Evolutionary conservation across 2,113 vertebrate species (phyloP).

Genomic region (Etheostoma spectabile): DNA sequence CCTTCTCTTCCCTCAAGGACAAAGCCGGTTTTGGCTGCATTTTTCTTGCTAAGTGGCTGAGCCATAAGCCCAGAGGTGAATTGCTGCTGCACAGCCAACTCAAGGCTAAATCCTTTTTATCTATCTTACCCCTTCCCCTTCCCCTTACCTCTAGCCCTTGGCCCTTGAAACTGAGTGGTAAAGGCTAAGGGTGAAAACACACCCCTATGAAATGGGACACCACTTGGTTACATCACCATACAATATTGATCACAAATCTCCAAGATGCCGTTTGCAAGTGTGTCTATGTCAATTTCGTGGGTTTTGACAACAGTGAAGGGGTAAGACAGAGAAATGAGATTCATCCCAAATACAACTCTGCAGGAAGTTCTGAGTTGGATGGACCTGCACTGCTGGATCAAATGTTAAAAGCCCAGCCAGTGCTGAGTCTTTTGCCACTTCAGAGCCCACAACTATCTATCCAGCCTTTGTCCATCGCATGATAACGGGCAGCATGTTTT

Average conservation of each 20-base stretch:
- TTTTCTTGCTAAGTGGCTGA: conserved; percentile 55
- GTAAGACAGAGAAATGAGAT: too few species aligned
- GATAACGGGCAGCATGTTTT: conserved; percentile 28
- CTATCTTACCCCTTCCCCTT: too few species aligned
- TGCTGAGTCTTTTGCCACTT: conserved; percentile 42
- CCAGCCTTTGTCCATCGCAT: conserved; percentile 39
- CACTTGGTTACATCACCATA: too few species aligned
- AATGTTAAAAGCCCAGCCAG: conserved; percentile 53
- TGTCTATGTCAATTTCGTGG: too few species aligned
- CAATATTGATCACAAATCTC: too few species aligned
- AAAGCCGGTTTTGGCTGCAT: conserved; percentile 55
- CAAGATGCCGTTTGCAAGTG: too few species aligned
- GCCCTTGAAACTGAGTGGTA: too few species aligned
- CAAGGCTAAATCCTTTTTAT: neutral
- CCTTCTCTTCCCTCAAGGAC: conserved; percentile 57
- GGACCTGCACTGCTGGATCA: conserved; percentile 42
- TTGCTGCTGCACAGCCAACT: conserved; percentile 68
- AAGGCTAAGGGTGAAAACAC: too few species aligned
- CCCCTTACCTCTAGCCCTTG: too few species aligned
- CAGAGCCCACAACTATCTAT: conserved; percentile 36
- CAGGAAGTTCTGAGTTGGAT: conserved; percentile 69
- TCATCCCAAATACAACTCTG: conserved; percentile 43
- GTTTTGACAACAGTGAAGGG: too few species aligned
- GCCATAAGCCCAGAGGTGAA: conserved; percentile 71
- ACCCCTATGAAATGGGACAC: too few species aligned